These are phyloP conservation scores for Buteo buteo DNA, from an alignment of 2,113 vertebrate genomes.

Conservation along the genomic window DNA sequence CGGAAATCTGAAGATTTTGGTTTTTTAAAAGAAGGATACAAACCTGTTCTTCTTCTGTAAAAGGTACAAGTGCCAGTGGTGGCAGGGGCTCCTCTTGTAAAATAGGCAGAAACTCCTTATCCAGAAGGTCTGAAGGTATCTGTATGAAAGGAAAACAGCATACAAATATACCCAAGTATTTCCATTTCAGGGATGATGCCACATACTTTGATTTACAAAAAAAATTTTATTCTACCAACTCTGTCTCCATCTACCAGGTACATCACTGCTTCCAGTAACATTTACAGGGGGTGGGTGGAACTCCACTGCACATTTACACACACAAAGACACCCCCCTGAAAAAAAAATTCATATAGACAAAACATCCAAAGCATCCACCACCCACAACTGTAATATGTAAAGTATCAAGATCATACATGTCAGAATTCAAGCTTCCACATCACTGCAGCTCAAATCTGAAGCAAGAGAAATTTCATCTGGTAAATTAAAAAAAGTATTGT, in stretches of 20 bases:
- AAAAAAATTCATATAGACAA: background rate
- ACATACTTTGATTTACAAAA: background rate
- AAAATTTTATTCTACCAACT: background rate
- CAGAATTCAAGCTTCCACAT: background rate
- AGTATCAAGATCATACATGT: background rate
- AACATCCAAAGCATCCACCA: background rate
- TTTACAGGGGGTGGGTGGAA: background rate
- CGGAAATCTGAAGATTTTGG: background rate
- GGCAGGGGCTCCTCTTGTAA: constrained; percentile 96
- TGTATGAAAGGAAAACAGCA: constrained; percentile 39
- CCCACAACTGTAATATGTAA: background rate
- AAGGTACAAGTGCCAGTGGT: constrained; percentile 94
- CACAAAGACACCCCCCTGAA: too few species aligned
- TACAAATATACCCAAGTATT: background rate
- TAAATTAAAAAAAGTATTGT: background rate
- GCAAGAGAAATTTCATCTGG: background rate
- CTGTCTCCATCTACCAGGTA: background rate
- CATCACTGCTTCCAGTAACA: background rate
- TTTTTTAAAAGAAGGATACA: background rate
- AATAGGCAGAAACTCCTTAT: constrained; percentile 98
- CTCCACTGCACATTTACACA: background rate
- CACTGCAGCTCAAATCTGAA: background rate
- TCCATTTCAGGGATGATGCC: background rate
- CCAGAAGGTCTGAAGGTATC: constrained; percentile 95
- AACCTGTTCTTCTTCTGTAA: constrained; percentile 99